Conservation (phyloP, 2,113 vertebrate genomes). For the Eretmochelys imbricata region DNA sequence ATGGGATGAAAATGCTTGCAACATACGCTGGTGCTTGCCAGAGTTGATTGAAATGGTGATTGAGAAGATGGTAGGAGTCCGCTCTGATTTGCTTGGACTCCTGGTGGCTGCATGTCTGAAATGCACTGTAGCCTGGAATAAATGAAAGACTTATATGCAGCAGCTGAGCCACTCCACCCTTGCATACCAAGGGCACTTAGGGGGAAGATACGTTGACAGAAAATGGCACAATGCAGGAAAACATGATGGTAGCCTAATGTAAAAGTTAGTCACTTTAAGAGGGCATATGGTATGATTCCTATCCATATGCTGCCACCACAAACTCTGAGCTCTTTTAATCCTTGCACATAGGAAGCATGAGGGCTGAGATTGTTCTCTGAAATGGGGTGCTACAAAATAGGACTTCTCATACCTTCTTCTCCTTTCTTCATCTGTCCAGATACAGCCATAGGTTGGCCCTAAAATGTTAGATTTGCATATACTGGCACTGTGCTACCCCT, state of each 20-base stretch:
- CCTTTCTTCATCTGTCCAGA: neutral
- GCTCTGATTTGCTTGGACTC: neutral
- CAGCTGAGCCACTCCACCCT: neutral
- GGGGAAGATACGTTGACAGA: neutral
- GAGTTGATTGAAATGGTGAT: constrained; percentile 25
- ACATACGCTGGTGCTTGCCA: constrained; percentile 11
- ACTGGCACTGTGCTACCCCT: neutral
- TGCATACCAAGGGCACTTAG: neutral
- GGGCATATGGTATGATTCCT: neutral
- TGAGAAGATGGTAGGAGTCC: constrained; percentile 9
- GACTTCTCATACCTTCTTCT: neutral
- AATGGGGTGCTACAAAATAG: neutral
- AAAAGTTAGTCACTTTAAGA: neutral
- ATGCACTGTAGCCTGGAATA: neutral
- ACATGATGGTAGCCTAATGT: neutral
- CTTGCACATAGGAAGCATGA: neutral
- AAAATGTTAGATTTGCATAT: neutral
- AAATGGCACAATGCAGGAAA: neutral
- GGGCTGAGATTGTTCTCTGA: neutral
- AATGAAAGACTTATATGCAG: neutral
- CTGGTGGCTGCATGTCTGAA: neutral
- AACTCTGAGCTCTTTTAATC: neutral
- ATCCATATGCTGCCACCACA: neutral
- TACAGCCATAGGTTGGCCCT: neutral
- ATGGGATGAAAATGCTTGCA: neutral